Conservation (phyloP, 1,140 invertebrate genomes). For the Stegodyphus dumicola region DNA sequence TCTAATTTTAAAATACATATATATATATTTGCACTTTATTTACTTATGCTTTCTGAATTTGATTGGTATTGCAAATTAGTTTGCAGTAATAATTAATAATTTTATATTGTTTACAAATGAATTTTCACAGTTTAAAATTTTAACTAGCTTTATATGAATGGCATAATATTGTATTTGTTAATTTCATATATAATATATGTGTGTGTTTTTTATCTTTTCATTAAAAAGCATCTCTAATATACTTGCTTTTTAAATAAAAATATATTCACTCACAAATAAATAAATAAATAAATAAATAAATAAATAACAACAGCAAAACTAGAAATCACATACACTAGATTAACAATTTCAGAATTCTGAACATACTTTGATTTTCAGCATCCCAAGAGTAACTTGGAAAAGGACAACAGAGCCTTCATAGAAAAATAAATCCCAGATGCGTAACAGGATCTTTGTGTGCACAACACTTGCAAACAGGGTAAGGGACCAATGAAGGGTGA, state of each 20-base stretch:
- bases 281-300: conserved; percentile 5
- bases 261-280: conserved; percentile 65
- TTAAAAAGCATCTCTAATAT: neutral
- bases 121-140: too few species aligned
- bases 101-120: too few species aligned
- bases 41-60: too few species aligned
- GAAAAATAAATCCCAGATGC: conserved; percentile 98
- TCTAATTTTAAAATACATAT: too few species aligned
- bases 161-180: too few species aligned
- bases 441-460: conserved; percentile 94
- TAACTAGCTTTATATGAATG: too few species aligned
- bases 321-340: neutral
- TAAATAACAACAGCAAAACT: neutral
- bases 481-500: conserved; percentile 97
- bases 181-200: too few species aligned
- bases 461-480: conserved; percentile 98
- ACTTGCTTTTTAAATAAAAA: conserved; percentile 31
- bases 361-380: conserved; percentile 88
- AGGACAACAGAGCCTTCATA: conserved; percentile 91
- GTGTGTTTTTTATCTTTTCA: too few species aligned
- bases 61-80: too few species aligned
- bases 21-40: too few species aligned
- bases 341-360: neutral
- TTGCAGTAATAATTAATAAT: too few species aligned
- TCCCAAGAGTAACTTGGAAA: conserved; percentile 95